Percentiles rank a stretch among this genome's conserved stretches.
These are phyloP conservation scores for Monochamus saltuarius DNA, from an alignment of 1,140 invertebrate species.

Conservation along the genomic window DNA sequence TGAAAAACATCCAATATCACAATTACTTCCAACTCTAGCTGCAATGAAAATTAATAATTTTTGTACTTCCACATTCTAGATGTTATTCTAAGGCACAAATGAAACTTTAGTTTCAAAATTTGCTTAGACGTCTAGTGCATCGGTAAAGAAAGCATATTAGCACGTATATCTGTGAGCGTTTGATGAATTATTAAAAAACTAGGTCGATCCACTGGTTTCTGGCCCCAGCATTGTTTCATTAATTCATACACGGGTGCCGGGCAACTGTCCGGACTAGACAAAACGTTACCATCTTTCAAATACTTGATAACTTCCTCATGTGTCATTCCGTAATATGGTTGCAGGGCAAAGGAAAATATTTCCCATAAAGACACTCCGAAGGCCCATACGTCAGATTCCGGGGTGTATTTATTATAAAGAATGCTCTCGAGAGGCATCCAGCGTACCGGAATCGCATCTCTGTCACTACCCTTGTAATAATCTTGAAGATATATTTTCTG, in stretches of 20 bases:
- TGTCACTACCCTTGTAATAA: constrained; percentile 90
- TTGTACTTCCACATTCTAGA: too few relatives aligned
- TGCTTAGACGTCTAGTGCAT: constrained; percentile 2
- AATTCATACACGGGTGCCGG: constrained; percentile 87
- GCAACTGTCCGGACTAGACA: constrained; percentile 86
- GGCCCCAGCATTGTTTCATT: constrained; percentile 92
- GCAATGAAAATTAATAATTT: too few relatives aligned
- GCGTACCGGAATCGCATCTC: constrained; percentile 89
- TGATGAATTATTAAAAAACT: constrained; percentile 77
- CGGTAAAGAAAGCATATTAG: constrained; percentile 33
- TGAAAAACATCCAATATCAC: too few relatives aligned
- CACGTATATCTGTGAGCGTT: constrained; percentile 58
- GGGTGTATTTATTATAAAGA: constrained; percentile 89
- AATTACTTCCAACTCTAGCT: too few relatives aligned
- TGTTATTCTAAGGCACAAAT: too few relatives aligned
- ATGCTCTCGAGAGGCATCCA: constrained; percentile 97
- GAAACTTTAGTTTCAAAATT: not conserved
- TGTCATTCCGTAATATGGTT: constrained; percentile 93
- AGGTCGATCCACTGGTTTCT: constrained; percentile 79
- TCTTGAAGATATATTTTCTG: constrained; percentile 89
- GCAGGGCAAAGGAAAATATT: constrained; percentile 90
- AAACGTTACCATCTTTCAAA: constrained; percentile 86
- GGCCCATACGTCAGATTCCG: constrained; percentile 93
- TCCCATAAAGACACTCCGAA: constrained; percentile 93
- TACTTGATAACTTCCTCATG: constrained; percentile 93